Evolutionary conservation across 2,888 invertebrate genomes (phyloP).

Genomic region (Mystacides longicornis): DNA sequence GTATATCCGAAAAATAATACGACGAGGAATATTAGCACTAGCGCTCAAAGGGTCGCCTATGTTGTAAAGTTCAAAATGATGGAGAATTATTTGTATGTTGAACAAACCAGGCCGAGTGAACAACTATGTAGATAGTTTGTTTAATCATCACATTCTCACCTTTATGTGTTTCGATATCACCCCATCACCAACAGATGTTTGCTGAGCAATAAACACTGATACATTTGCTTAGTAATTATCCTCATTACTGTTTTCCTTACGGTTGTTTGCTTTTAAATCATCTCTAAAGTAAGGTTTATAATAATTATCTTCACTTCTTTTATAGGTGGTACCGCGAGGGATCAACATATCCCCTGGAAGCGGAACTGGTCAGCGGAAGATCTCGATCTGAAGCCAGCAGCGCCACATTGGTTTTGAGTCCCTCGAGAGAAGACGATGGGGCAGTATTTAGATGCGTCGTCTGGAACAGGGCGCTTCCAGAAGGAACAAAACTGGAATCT

Average conservation of each 20-base stretch:
- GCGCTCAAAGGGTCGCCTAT: too few relatives aligned
- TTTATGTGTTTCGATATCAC: neutral
- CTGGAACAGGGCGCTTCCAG: conserved; percentile 81
- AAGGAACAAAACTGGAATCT: conserved; percentile 71
- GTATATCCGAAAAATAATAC: neutral
- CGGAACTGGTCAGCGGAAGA: conserved; percentile 60
- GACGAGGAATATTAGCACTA: too few relatives aligned
- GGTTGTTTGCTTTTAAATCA: too few relatives aligned
- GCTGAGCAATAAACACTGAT: neutral
- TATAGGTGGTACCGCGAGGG: conserved; percentile 77
- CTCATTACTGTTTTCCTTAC: neutral
- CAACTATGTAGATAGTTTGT: neutral
- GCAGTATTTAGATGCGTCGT: conserved; percentile 80
- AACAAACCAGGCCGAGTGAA: neutral
- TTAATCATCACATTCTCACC: conserved; percentile 1
- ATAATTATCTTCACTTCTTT: conserved; percentile 9
- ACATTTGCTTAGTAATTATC: neutral
- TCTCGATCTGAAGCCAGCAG: conserved; percentile 68
- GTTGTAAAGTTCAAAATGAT: too few relatives aligned
- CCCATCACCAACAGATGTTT: conserved; percentile 1
- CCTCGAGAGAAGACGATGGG: conserved; percentile 77
- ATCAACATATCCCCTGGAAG: conserved; percentile 63
- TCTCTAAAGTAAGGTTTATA: too few relatives aligned
- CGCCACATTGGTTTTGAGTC: conserved; percentile 66
- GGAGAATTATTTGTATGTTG: neutral